Conservation (phyloP, 1,140 invertebrate species). For the Andricus grossulariae region DNA sequence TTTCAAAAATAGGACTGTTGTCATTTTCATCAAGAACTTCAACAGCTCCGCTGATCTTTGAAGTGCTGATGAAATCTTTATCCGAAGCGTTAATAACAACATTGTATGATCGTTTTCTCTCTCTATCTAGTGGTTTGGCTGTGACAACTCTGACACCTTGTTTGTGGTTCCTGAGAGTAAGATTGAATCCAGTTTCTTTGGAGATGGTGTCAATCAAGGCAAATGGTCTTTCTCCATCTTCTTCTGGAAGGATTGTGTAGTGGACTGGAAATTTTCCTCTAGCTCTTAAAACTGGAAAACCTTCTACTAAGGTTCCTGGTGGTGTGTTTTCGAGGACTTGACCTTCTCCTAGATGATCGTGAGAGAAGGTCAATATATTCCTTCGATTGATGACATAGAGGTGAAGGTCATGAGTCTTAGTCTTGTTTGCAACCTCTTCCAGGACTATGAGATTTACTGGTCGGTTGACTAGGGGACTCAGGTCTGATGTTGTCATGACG, state of each 20-base stretch:
- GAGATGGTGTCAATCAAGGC: slow-evolving; percentile 80
- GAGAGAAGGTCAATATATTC: slow-evolving; percentile 86
- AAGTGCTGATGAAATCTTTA: slow-evolving; percentile 83
- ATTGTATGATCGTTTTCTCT: slow-evolving; percentile 81
- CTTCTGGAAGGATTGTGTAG: slow-evolving; percentile 84
- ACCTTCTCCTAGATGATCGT: slow-evolving; percentile 81
- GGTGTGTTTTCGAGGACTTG: slow-evolving; percentile 85
- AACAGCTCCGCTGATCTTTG: slow-evolving; percentile 83
- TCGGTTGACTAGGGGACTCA: slow-evolving; percentile 86
- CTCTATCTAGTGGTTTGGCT: slow-evolving; percentile 83
- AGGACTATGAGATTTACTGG: slow-evolving; percentile 88
- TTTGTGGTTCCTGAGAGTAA: slow-evolving; percentile 78
- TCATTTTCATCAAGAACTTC: slow-evolving; percentile 91
- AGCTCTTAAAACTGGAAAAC: slow-evolving; percentile 81
- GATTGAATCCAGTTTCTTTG: slow-evolving; percentile 75
- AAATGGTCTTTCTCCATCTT: slow-evolving; percentile 83
- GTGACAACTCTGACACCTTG: slow-evolving; percentile 84
- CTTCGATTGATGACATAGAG: slow-evolving; percentile 88
- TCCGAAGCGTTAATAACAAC: slow-evolving; percentile 86
- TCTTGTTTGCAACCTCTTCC: slow-evolving; percentile 86
- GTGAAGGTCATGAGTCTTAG: slow-evolving; percentile 86
- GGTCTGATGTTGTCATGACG: slow-evolving; percentile 91
- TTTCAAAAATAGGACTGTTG: slow-evolving; percentile 89
- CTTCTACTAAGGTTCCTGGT: slow-evolving; percentile 81
- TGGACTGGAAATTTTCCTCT: slow-evolving; percentile 79